Evolutionary conservation across 2,113 vertebrate species (phyloP).

Genomic region (Ctenodactylus gundi): DNA sequence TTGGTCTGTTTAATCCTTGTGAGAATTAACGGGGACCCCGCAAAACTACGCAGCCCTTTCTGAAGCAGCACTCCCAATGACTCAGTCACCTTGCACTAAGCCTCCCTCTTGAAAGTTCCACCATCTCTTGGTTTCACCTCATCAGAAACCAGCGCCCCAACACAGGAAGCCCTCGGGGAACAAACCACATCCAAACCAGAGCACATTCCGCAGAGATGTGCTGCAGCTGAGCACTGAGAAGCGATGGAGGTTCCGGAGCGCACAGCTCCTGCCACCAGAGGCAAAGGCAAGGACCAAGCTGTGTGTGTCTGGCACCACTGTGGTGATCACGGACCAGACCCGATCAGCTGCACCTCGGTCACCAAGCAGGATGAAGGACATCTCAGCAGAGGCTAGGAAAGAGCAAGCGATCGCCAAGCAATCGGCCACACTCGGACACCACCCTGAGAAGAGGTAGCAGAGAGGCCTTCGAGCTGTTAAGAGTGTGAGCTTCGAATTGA

Average conservation of each 20-base stretch:
- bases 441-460: neutral
- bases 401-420: neutral
- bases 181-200: no score
- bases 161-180: neutral
- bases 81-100: neutral
- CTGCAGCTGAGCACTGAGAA: neutral
- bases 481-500: neutral
- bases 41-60: no score
- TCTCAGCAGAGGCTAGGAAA: neutral
- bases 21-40: neutral
- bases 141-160: neutral
- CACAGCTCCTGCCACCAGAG: neutral
- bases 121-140: neutral
- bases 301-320: neutral
- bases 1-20: neutral
- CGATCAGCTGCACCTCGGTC: neutral
- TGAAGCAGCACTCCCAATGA: neutral
- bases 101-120: neutral
- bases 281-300: neutral
- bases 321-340: neutral
- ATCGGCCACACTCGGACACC: neutral
- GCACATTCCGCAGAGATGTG: neutral
- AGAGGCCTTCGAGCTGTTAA: neutral
- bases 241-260: neutral
- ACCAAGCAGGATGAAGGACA: neutral